Conservation (phyloP, 2,113 vertebrate genomes). For the Vulpes vulpes region DNA sequence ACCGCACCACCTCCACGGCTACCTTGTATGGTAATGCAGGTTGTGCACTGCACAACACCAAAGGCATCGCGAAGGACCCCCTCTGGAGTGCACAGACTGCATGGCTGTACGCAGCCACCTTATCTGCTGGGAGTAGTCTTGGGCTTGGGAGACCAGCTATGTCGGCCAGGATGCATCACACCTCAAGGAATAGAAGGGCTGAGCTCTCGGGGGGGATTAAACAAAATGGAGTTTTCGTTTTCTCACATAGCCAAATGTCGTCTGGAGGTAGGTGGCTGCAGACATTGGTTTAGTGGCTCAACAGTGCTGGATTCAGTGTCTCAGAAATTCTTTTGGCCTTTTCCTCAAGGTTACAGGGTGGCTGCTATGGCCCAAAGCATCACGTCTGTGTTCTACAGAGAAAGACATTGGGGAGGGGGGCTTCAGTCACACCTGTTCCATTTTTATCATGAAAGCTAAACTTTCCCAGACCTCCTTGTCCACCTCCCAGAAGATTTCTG, state of each 20-base stretch:
- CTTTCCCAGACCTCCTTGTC: not conserved
- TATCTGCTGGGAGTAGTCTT: not conserved
- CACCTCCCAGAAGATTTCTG: not conserved
- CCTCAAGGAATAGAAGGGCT: conserved; percentile 11
- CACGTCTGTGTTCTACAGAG: conserved; percentile 6
- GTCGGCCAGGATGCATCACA: not conserved
- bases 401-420: not conserved
- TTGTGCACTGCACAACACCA: not conserved
- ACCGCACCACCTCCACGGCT: not conserved
- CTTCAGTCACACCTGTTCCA: not conserved
- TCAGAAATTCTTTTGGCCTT: conserved; percentile 19
- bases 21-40: not conserved
- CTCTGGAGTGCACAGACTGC: not conserved
- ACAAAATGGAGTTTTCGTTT: conserved; percentile 16
- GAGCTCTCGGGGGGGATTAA: not conserved
- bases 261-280: conserved; percentile 39
- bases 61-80: not conserved
- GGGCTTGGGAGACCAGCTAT: conserved; percentile 22
- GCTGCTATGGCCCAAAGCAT: not conserved
- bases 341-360: conserved; percentile 27
- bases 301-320: not conserved
- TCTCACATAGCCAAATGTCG: not conserved
- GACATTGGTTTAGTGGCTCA: not conserved
- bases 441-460: conserved; percentile 11
- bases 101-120: not conserved